Percentiles rank a stretch among this genome's conserved stretches.
Evolutionary conservation across 2,888 invertebrate species (phyloP).

Genomic region (Atrina japonica): DNA sequence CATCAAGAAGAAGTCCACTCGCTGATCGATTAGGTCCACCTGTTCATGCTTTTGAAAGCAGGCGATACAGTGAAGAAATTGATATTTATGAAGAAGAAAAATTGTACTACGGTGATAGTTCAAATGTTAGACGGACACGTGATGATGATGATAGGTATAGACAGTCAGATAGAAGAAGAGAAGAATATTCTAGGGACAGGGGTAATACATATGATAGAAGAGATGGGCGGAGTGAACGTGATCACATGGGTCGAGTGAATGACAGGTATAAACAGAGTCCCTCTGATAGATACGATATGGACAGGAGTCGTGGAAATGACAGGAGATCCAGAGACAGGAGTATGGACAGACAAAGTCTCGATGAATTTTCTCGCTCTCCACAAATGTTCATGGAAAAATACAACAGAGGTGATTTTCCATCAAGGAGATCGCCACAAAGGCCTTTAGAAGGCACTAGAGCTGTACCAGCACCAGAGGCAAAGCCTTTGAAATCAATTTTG

Average conservation of each 20-base stretch:
- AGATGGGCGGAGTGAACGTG: background rate
- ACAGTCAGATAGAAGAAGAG: conserved; percentile 9
- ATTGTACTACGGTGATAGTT: conserved; percentile 19
- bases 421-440: conserved; percentile 12
- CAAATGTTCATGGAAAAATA: conserved; percentile 6
- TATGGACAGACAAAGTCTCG: background rate
- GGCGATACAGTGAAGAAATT: background rate
- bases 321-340: conserved; percentile 6
- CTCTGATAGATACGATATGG: too few relatives aligned
- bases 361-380: conserved; percentile 27
- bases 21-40: conserved; percentile 52
- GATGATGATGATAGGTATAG: conserved; percentile 14
- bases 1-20: conserved; percentile 36
- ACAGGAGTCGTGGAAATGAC: background rate
- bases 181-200: conserved; percentile 9
- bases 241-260: background rate
- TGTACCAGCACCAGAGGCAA: conserved; percentile 33
- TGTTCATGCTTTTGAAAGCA: conserved; percentile 9
- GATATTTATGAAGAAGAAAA: conserved; percentile 7
- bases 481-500: conserved; percentile 64
- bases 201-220: too few relatives aligned
- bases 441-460: conserved; percentile 13
- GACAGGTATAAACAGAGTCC: background rate
- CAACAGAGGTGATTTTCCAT: conserved; percentile 26
- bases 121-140: background rate